These are phyloP conservation scores for Cephus rjabovi DNA, from an alignment of 2,888 invertebrate species.

Conservation along the genomic window DNA sequence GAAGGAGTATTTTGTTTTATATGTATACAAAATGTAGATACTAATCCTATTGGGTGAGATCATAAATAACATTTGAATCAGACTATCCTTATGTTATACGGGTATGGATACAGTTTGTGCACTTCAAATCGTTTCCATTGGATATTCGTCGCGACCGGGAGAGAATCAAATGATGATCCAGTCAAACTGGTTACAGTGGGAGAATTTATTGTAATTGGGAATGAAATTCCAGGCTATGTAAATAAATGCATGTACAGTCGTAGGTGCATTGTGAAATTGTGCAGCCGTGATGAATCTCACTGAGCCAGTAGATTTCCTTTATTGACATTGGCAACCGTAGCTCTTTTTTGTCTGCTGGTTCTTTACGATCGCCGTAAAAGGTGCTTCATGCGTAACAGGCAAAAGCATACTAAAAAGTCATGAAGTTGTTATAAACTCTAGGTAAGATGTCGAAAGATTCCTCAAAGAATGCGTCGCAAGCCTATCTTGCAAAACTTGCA, in stretches of 20 bases:
- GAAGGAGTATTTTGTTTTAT: too few relatives aligned
- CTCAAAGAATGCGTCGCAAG: constrained; percentile 15
- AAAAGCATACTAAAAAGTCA: background rate
- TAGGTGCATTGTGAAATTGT: background rate
- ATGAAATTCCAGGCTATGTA: background rate
- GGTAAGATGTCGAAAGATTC: constrained; percentile 23
- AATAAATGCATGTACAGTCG: background rate
- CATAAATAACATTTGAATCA: too few relatives aligned
- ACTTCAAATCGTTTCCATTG: background rate
- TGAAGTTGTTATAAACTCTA: background rate
- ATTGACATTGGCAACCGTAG: background rate
- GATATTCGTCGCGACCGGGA: background rate
- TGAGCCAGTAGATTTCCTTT: background rate
- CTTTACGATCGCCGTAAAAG: background rate
- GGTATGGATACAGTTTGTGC: background rate
- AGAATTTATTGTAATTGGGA: background rate
- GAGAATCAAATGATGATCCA: background rate
- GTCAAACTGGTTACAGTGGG: background rate
- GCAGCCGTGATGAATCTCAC: background rate
- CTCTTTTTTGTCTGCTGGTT: background rate
- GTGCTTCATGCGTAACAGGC: background rate
- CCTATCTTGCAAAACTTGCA: constrained; percentile 28
- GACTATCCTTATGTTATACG: too few relatives aligned
- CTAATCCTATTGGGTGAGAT: too few relatives aligned
- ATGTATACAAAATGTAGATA: too few relatives aligned